Evolutionary conservation across 2,113 vertebrate genomes (phyloP), one percentile per base, ranked within the genome.

Genomic region (Megalops atlanticus): DNA sequence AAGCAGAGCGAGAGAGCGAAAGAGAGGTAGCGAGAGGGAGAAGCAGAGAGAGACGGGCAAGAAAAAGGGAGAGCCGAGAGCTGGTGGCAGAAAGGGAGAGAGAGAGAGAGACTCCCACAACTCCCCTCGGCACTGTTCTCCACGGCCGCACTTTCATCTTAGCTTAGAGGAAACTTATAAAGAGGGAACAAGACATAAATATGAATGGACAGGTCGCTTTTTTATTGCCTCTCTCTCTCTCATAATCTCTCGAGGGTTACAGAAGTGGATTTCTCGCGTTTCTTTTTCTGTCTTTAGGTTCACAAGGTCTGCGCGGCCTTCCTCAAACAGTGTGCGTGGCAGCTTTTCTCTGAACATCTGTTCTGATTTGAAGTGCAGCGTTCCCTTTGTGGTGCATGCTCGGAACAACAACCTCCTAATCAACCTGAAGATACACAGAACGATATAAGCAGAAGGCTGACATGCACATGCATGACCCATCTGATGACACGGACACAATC

Each of bases 131-230:
- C 78, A 71, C 33, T 38, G 77, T 85, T 87, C 81, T 84, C 64
- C 38, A 33, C 64, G 43, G 58, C 52, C 33, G 18, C 12, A 80
- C 84, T 81, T 91, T 87, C 68, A 86, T 88, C 86, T 84, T 58
- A 84, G 79, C 81, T 84, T 45, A 69, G 12, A 31, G 69, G 54
- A 77, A 49, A 39, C 39, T 74, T 45, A 79, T 38, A 85, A 73
- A 81, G 79, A 77, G 35, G 14, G 78, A 78, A 77, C 68, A 40
- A 33, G 39, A 41, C 58, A 85, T 82, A 80, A 77, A 80, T 84
- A 83, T 88, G 85, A 90, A 87, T 87, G 75, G 40, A 58, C 39
- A 47, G 73, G 73, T 40, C 64, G 73, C 35, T 54, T 79, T n/a
- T 64, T 84, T 64, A 80, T 15, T 43, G 68, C 77, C 69, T 41